Evolutionary conservation across 30 jellyfish, hydroid and myxozoan species (phyloP), one percentile per base, ranked within the genome.

Genomic region (Aurelia aurita complex sp. Pacific): DNA sequence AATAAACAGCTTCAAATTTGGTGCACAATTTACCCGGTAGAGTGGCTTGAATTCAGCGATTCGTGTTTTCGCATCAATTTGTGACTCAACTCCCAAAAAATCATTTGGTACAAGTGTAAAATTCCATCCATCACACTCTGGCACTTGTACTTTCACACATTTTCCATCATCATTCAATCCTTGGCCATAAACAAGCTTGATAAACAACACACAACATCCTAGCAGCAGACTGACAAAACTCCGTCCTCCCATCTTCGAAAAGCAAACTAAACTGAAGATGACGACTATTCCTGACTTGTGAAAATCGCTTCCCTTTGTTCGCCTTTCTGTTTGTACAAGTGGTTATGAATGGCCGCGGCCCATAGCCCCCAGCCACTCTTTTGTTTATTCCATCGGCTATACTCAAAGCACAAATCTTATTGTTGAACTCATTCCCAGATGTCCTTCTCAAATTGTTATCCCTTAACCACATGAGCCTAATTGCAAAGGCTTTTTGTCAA

Each of bases 31-130:
- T 36, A 92, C 87, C 32, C 72, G 38, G 43, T 87, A 92, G 10
- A 92, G 86, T 32, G 98, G 96, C 73, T 85, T 73, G 81, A 92
- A 92, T 87, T 92, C 98, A 23, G 71, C 87, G 2, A 92, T 87
- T 14, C 92, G 79, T 43, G 91, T 80, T n/a, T 61, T 69, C 33
- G 98, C 98, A 64, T 92, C 98, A 5, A 55, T 62, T 76, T 85
- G 95, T 18, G 91, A 80, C 64, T 92, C 98, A n/a, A 92, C 64
- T 29, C 89, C 91, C 86, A 87, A 64, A 70, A 78, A 77, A 16
- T 70, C 91, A 62, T 92, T 92, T 14, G 98, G 98, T n/a, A 83
- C 83, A 32, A 74, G 64, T 61, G 98, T 92, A 14, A 17, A 57
- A 67, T 92, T 92, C 87, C 92, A 92, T 17, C 79, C 96, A 35